Conservation (phyloP, 1,140 invertebrate genomes). For the Rhysida immarginata region DNA sequence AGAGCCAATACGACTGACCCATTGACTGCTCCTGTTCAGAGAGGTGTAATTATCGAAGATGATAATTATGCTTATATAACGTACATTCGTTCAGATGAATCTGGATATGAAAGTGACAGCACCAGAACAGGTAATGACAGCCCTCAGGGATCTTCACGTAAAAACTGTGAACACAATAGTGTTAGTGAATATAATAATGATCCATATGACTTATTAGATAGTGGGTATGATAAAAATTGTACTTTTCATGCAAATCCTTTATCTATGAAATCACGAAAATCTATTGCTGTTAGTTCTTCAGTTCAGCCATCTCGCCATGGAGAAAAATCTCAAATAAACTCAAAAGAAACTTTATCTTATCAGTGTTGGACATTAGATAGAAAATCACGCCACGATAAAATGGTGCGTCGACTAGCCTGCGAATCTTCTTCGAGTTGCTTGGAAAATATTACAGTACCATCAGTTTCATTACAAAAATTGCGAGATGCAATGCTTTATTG, state of each 20-base stretch:
- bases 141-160: slow-evolving; percentile 21
- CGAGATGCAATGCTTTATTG: background rate
- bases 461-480: background rate
- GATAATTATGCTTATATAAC: slow-evolving; percentile 17
- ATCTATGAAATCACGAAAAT: too few relatives aligned
- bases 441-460: background rate
- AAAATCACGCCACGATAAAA: background rate
- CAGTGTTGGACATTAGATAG: slow-evolving; percentile 8
- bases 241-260: background rate
- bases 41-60: too few relatives aligned
- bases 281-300: background rate
- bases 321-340: too few relatives aligned
- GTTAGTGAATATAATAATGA: background rate
- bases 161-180: too few relatives aligned
- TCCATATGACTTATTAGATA: background rate
- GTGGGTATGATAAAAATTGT: background rate
- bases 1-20: background rate
- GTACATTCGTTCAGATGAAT: slow-evolving; percentile 64
- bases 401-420: background rate
- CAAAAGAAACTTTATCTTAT: too few relatives aligned
- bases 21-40: too few relatives aligned
- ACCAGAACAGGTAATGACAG: slow-evolving; percentile 40
- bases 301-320: background rate
- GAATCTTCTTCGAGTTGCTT: background rate
- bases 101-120: slow-evolving; percentile 63